phyloP scores from a whole-genome alignment of 2,797 vertebrate genomes.

The Florisuga fusca region DNA sequence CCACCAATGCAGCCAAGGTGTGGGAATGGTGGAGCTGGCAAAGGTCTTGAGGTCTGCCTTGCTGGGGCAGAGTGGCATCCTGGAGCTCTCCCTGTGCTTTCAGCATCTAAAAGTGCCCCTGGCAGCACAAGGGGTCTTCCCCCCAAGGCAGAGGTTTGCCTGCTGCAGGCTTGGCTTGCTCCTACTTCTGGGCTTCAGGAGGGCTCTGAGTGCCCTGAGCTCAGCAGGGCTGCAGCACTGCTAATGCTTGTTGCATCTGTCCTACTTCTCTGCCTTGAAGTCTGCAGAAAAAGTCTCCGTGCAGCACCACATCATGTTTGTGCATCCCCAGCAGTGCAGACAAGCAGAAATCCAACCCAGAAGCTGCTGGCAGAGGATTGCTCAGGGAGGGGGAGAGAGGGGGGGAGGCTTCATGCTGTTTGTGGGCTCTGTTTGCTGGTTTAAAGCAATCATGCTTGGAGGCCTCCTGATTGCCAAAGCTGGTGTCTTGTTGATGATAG shows the following conservation, averaged over 20 bases:
- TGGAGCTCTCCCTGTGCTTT: background rate
- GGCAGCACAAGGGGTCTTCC: background rate
- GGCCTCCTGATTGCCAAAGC: slow-evolving; percentile 66
- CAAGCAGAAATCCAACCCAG: background rate
- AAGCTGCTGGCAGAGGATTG: background rate
- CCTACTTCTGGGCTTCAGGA: background rate
- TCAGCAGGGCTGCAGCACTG: background rate
- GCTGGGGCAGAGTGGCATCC: background rate
- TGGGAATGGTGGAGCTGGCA: background rate
- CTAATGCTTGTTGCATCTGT: background rate
- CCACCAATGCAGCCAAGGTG: background rate
- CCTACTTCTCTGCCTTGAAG: background rate
- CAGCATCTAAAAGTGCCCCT: background rate
- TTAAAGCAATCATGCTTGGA: slow-evolving; percentile 39
- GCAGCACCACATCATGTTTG: background rate
- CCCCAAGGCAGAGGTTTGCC: background rate
- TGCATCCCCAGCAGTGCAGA: background rate
- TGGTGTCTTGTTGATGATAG: slow-evolving; percentile 72
- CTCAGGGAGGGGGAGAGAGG: background rate
- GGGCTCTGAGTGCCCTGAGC: accelerated
- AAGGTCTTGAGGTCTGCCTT: background rate
- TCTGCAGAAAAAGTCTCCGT: background rate
- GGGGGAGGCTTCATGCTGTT: background rate
- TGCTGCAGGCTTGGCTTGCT: background rate
- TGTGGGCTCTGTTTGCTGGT: slow-evolving; percentile 21